phyloP scores from a whole-genome alignment of 1,140 invertebrate genomes.

The Zaprionus capensis region DNA sequence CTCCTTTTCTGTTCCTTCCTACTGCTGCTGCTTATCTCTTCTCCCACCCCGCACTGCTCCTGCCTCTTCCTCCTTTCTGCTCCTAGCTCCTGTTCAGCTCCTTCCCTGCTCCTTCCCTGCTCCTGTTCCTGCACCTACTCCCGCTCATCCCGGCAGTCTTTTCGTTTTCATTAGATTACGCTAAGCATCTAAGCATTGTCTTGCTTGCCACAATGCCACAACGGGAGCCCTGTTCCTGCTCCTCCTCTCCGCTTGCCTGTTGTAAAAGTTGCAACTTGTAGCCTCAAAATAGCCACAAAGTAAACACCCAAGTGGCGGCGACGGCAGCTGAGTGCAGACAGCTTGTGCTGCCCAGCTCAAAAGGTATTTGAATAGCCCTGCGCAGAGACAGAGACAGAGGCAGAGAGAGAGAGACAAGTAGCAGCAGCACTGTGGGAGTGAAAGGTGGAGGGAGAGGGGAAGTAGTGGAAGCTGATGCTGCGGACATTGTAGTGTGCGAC shows the following conservation, averaged over 20 bases:
- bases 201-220: not conserved
- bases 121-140: not conserved
- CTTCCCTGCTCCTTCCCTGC: not conserved
- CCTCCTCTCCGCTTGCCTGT: not conserved
- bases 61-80: not conserved
- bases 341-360: not conserved
- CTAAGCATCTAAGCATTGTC: conserved; percentile 48
- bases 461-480: not conserved
- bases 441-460: not conserved
- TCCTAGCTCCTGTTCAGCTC: not conserved
- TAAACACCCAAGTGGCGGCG: conserved; percentile 73
- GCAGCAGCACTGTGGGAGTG: not conserved
- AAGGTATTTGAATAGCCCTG: conserved; percentile 73
- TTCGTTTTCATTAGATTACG: conserved; percentile 77
- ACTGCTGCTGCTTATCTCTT: too few relatives aligned
- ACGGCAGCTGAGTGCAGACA: conserved; percentile 23
- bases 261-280: conserved; percentile 80
- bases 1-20: too few relatives aligned
- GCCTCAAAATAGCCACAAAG: conserved; percentile 82
- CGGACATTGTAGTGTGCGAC: conserved; percentile 22
- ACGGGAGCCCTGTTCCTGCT: not conserved
- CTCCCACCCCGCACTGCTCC: not conserved
- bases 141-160: conserved; percentile 21
- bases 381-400: conserved; percentile 47
- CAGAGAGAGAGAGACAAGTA: not conserved